Base-by-base conservation (phyloP, 2,888 invertebrate species). In the Chalcis sispes region DNA sequence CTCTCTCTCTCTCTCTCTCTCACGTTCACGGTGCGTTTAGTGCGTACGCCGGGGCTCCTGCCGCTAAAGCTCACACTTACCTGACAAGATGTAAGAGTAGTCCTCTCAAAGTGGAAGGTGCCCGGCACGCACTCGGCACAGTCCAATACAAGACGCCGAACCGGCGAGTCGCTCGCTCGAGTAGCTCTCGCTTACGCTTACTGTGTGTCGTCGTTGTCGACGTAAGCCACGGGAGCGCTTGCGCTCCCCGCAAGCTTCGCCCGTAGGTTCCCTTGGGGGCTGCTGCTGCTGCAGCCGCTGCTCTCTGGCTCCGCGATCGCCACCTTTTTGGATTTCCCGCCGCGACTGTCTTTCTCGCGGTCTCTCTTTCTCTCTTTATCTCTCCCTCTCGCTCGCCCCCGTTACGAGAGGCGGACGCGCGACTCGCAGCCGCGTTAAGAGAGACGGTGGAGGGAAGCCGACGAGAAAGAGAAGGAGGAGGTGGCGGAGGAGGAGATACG, bases 1-100 rank as follows among this genome's bases (percentile, higher is more conserved):
- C 58, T 36, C 52, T 36, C 62, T 69, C 64, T 62, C 75, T 36
- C 71, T 54, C 67, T 62, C 52, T 72, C 67, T 66, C 77, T 61
- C 69, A 40, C 42, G 48, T 46, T 64, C 64, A 23, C 40, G 72
- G 75, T 54, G 74, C 72, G 15, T 93, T 93, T 85, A 90, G 83
- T 92, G 92, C 78, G 92, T 92, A 81, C 93, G 93, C 82, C 79
- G 81, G 79, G 73, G 72, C 73, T 78, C 79, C 75, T 80, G 81
- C 82, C 73, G 83, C 83, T 83, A 85, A 87, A 87, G 87, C 88
- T 87, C 87, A 84, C 87, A 87, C 87, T 87, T 85, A 87, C 86
- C 87, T 84, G 87, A 88, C 88, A 87, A 87, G 87, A 87, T 87
- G 88, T 87, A 87, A 88, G 86, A 72, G 76, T 56, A 72, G 76